Evolutionary conservation across 2,797 vertebrate genomes (phyloP), one percentile per base, ranked within the genome.

Genomic region (Alauda arvensis): DNA sequence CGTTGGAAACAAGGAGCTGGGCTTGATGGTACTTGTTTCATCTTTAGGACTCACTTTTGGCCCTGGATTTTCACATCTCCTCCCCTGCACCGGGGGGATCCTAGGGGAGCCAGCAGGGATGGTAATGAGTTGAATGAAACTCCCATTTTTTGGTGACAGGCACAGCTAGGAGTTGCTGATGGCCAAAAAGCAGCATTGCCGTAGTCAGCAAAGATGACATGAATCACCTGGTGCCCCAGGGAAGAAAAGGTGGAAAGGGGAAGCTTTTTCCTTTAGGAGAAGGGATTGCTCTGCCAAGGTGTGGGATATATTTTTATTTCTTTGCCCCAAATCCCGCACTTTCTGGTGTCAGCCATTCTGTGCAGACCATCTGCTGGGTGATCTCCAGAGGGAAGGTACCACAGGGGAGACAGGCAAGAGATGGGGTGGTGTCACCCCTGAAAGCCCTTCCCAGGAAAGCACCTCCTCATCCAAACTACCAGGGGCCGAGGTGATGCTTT

Each of bases 141-240:
- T 46, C 31, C 2, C 0, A 0, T 14, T 37, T 71, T 87, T 33
- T 65, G 5, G 9, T 67, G 28, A 13, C 3, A 3, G 33, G 26
- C 1, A 1, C 6, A 40, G 59, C 17, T 26, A 8, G 29, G 28
- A 66, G 26, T 18, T 25, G 25, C 45, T 48, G 15, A 1, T 24
- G 28, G 21, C 48, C 33, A 31, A 63, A 91, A 48, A 0, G 8
- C 24, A 31, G 8, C 28, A 16, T 31, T 55, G 45, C 31, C 21
- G 80, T 20, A 39, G 26, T 45, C 66, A 77, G 70, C 21, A 59
- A 46, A 49, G 43, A 8, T 65, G 24, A 23, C 0, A 1, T 2
- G 1, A 12, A 13, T n/a, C 40, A 6, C 5, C n/a, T 52, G 39
- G 31, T 76, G 12, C 4, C 33, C 11, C 33, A 19, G 15, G 21